Conservation (phyloP, 2,113 vertebrate genomes). For the Serinus canaria region DNA sequence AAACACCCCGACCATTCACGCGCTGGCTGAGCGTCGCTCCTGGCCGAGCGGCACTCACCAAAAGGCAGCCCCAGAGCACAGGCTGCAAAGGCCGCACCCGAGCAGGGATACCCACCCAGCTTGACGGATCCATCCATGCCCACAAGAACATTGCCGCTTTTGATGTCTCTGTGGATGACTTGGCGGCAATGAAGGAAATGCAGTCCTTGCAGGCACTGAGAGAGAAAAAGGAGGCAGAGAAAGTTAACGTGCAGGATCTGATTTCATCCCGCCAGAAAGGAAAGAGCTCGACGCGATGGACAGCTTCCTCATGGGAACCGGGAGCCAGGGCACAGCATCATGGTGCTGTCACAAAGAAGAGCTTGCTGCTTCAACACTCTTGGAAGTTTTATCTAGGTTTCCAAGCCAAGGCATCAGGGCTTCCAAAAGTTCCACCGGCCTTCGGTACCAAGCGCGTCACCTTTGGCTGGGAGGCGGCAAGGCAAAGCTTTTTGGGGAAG, state of each 20-base stretch:
- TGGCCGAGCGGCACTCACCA: accelerated
- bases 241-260: not conserved
- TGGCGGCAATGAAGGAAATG: not conserved
- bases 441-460: accelerated
- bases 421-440: no score
- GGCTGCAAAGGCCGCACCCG: accelerated
- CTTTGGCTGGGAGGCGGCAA: not conserved
- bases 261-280: no score
- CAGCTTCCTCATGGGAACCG: not conserved
- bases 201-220: not conserved
- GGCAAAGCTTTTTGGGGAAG: no score
- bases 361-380: not conserved
- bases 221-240: not conserved
- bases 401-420: not conserved
- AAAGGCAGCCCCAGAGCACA: no score
- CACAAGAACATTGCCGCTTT: not conserved
- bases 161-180: not conserved
- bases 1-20: accelerated
- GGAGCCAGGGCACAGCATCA: accelerated
- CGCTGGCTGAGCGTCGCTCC: not conserved
- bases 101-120: not conserved
- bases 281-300: accelerated
- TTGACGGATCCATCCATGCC: not conserved
- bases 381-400: not conserved
- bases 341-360: not conserved